Base-by-base conservation (phyloP, 2,797 vertebrate genomes). In the Acanthopagrus latus region DNA sequence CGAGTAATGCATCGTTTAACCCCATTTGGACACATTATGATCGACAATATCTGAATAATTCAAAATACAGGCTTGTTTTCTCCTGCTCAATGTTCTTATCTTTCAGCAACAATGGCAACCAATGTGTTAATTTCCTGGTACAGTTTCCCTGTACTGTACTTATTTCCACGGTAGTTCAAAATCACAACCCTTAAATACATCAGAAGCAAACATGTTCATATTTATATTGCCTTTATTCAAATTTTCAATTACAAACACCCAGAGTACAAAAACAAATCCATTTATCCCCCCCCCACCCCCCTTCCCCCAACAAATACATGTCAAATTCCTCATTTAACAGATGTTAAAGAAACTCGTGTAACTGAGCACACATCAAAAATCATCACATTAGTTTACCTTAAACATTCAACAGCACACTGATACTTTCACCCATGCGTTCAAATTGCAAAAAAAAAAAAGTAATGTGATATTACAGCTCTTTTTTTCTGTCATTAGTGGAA, bases 181-280 rank as follows among this genome's bases (percentile, higher is more conserved):
- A 7, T 23, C 20, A 57, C 18, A 33, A 33, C 27, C 27, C 27
- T 27, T 27, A 9, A n/a, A 46, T 7, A 62, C 3, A 56, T 14
- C 6, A 46, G 1, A 57, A 11, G 46, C 11, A 43, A 41, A 63
- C 3, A 23, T 48, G 20, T 71, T 0, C 17, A 85, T 76, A 79
- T 80, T 88, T 78, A 89, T 89, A 93, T 92, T 90, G 85, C 90
- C 92, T 94, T 95, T 94, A 93, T 94, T 94, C 84, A 90, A 91
- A 92, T 90, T 84, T 89, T 89, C 82, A 89, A 90, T 93, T 93
- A 93, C 92, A 94, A 94, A 95, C 86, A 80, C 81, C 81, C 86
- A 90, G 18, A 90, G 85, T 94, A 94, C 81, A 89, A 93, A 86
- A 89, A 68, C 46, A 72, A 80, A 71, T 82, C 79, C 67, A 82